Conservation (phyloP, 2,113 vertebrate genomes). For the Oncorhynchus keta region DNA sequence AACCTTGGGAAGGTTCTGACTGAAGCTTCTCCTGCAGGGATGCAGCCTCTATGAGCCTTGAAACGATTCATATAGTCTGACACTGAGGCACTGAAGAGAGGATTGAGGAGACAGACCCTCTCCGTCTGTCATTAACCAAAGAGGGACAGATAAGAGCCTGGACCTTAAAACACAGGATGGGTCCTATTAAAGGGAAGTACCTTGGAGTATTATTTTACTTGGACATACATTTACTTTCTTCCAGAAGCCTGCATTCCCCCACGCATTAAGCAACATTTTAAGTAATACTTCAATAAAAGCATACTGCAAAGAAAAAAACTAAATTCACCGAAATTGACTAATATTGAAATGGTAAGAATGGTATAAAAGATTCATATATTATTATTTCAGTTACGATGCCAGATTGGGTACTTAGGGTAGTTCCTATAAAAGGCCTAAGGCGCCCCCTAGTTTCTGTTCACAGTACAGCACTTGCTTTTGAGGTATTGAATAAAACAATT, state of each 20-base stretch:
- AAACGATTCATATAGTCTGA: constrained; percentile 43
- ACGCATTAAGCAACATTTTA: not conserved
- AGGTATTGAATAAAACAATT: not conserved
- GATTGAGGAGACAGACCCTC: constrained; percentile 3
- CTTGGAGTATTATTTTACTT: not conserved
- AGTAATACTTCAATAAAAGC: not conserved
- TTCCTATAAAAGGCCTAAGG: constrained; percentile 31
- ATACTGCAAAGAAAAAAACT: not conserved
- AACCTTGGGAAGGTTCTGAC: constrained; percentile 11
- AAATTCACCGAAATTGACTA: not conserved
- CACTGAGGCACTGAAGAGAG: constrained; percentile 11
- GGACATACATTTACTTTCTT: not conserved
- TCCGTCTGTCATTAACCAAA: constrained; percentile 11
- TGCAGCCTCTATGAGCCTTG: not conserved
- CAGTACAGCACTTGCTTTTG: not conserved
- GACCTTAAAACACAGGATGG: constrained; percentile 3
- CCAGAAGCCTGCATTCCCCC: too few species aligned
- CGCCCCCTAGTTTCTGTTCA: constrained; percentile 44
- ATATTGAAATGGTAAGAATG: not conserved
- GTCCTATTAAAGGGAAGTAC: not conserved
- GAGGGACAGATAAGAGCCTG: constrained; percentile 24
- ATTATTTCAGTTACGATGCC: not conserved
- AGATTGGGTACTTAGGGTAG: not conserved
- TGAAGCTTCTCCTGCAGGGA: not conserved
- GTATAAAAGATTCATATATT: not conserved